Percentiles rank a stretch among this genome's conserved stretches.
These are phyloP conservation scores for Dysidea cf. avara DNA, from an alignment of 37 sponge, comb jelly and placozoan genomes.

Conservation along the genomic window DNA sequence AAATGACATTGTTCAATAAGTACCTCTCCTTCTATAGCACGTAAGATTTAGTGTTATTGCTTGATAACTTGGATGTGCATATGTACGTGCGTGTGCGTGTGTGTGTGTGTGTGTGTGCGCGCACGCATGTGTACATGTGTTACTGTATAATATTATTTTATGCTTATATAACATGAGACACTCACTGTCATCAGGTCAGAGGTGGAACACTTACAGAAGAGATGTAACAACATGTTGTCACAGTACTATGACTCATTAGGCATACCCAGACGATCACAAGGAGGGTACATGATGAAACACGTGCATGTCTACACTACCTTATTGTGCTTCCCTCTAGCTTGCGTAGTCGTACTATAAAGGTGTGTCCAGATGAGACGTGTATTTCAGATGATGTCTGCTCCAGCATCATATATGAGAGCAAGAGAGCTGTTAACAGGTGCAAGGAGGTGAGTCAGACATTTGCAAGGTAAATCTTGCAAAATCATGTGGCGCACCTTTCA, in stretches of 20 bases:
- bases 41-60: slow-evolving; percentile 28
- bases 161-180: background rate
- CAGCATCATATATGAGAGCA: slow-evolving; percentile 62
- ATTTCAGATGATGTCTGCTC: slow-evolving; percentile 81
- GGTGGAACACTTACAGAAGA: slow-evolving; percentile 21
- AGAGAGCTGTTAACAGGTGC: slow-evolving; percentile 67
- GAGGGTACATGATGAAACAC: slow-evolving; percentile 8
- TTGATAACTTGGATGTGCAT: background rate
- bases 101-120: background rate
- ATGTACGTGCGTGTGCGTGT: background rate
- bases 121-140: background rate
- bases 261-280: slow-evolving; percentile 19
- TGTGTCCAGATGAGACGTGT: slow-evolving; percentile 46
- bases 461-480: too few relatives aligned
- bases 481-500: too few relatives aligned
- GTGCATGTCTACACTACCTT: background rate
- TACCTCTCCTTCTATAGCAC: slow-evolving; percentile 55
- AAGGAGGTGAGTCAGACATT: slow-evolving; percentile 22
- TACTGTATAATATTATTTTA: background rate
- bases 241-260: slow-evolving; percentile 48
- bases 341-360: background rate
- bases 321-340: background rate
- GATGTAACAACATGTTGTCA: slow-evolving; percentile 15
- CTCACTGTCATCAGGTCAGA: slow-evolving; percentile 38
- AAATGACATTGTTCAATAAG: slow-evolving; percentile 47